Conservation (phyloP, 2,113 vertebrate genomes). For the Bettongia penicillata region DNA sequence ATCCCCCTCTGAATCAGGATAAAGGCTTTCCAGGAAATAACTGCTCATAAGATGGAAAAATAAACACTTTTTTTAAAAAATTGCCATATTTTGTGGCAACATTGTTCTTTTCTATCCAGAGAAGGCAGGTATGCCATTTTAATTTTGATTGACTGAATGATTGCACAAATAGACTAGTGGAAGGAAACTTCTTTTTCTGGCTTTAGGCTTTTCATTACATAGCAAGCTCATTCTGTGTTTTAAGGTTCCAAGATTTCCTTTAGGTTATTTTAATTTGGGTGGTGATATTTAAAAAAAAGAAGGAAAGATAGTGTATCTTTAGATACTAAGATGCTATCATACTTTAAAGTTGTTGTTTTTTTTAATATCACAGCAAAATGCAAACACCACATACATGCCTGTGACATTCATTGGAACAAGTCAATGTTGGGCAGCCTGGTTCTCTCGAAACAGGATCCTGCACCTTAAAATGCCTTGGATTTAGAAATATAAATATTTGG, state of each 20-base stretch:
- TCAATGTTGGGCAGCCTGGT: slow-evolving; percentile 86
- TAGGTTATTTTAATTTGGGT: slow-evolving; percentile 77
- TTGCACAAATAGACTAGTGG: slow-evolving; percentile 67
- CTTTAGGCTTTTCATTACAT: slow-evolving; percentile 75
- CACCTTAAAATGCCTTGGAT: slow-evolving; percentile 85
- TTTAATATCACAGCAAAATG: slow-evolving; percentile 83
- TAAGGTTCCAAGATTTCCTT: slow-evolving; percentile 77
- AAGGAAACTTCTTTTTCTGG: slow-evolving; percentile 67
- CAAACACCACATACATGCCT: slow-evolving; percentile 84
- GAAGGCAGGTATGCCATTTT: slow-evolving; percentile 74
- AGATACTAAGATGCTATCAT: slow-evolving; percentile 77
- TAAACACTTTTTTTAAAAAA: slow-evolving; percentile 59
- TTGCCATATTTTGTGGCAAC: slow-evolving; percentile 62
- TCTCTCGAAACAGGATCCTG: slow-evolving; percentile 85
- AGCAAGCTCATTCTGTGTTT: slow-evolving; percentile 64
- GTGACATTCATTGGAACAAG: slow-evolving; percentile 82
- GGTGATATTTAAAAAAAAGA: slow-evolving; percentile 74
- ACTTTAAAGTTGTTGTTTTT: slow-evolving; percentile 79
- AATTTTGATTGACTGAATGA: slow-evolving; percentile 69
- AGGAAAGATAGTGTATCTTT: slow-evolving; percentile 86
- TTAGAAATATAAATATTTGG: slow-evolving; percentile 89
- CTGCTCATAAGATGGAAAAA: slow-evolving; percentile 74
- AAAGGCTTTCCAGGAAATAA: slow-evolving; percentile 75
- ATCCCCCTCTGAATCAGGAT: slow-evolving; percentile 70
- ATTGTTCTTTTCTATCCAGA: slow-evolving; percentile 60